Evolutionary conservation across 2,888 invertebrate genomes (phyloP).

Genomic region (Epirrita christyi): DNA sequence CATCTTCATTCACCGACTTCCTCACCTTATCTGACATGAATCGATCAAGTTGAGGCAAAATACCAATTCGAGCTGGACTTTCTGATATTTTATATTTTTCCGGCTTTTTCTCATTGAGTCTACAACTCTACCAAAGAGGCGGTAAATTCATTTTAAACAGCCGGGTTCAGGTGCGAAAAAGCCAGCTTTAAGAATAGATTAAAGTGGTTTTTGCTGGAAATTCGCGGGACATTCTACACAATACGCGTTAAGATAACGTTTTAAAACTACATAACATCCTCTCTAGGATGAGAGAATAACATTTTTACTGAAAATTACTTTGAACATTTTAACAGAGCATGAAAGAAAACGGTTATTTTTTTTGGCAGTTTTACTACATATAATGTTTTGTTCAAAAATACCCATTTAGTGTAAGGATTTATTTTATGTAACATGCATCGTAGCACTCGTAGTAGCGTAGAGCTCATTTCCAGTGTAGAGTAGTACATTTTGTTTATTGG

Average conservation of each 20-base stretch:
- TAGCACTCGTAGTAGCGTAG: not conserved
- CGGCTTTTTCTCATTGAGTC: not conserved
- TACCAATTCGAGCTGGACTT: too few species aligned
- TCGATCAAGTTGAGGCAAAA: too few species aligned
- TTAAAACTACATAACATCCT: conserved; percentile 22
- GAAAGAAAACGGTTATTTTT: conserved; percentile 2
- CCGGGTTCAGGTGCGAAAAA: conserved; percentile 74
- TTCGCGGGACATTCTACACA: conserved; percentile 44
- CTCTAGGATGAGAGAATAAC: conserved; percentile 10
- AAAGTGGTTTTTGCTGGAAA: conserved; percentile 52
- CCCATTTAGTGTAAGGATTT: not conserved
- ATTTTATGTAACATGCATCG: too few species aligned
- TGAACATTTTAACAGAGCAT: conserved; percentile 13
- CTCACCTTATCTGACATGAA: too few species aligned
- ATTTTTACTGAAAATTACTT: conserved; percentile 20
- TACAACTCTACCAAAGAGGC: conserved; percentile 59
- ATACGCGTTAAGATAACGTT: conserved; percentile 29
- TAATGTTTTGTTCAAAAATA: conserved; percentile 7
- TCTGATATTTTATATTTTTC: conserved; percentile 1
- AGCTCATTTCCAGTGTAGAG: too few species aligned
- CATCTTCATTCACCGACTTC: not conserved
- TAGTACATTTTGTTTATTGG: not conserved
- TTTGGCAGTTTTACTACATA: not conserved
- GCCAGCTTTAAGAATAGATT: conserved; percentile 76
- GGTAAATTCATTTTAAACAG: conserved; percentile 77